Percentiles rank a stretch among this genome's conserved stretches.
Evolutionary conservation across 2,888 invertebrate genomes (phyloP).

Genomic region (Lepidochitona cinerea): DNA sequence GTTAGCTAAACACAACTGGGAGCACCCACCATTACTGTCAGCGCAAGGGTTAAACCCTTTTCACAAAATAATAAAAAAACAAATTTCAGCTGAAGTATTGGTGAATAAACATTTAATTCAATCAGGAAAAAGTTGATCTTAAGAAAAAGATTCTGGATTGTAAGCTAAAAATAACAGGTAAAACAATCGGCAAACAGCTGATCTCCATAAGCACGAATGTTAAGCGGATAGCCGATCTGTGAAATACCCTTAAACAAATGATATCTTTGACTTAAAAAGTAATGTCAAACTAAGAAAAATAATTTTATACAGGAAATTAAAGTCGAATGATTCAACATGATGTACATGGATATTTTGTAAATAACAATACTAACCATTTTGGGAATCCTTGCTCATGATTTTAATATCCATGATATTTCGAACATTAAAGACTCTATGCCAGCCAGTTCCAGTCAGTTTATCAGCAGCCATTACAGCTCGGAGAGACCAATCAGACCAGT

Average conservation of each 20-base stretch:
- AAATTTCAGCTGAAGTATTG: too few species aligned
- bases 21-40: conserved; percentile 74
- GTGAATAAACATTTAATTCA: too few species aligned
- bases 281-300: background rate
- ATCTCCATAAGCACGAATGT: too few species aligned
- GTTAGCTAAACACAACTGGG: conserved; percentile 84
- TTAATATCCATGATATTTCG: conserved; percentile 86
- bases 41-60: conserved; percentile 81
- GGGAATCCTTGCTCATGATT: conserved; percentile 62
- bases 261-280: background rate
- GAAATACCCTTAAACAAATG: background rate
- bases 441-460: conserved; percentile 81
- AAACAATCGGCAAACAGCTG: too few species aligned
- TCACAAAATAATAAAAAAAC: too few species aligned
- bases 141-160: too few species aligned
- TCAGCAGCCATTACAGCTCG: conserved; percentile 73
- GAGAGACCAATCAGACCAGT: conserved; percentile 88
- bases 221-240: too few species aligned
- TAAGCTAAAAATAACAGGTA: too few species aligned
- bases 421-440: conserved; percentile 77
- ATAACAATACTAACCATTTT: conserved; percentile 39
- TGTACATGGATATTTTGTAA: background rate
- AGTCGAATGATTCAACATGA: background rate
- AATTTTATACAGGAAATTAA: background rate
- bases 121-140: too few species aligned